A percentile compares a stretch with the other conserved stretches of the same genome.
Conservation (phyloP, 2,888 invertebrate species). For the Argynnis bischoffii region DNA sequence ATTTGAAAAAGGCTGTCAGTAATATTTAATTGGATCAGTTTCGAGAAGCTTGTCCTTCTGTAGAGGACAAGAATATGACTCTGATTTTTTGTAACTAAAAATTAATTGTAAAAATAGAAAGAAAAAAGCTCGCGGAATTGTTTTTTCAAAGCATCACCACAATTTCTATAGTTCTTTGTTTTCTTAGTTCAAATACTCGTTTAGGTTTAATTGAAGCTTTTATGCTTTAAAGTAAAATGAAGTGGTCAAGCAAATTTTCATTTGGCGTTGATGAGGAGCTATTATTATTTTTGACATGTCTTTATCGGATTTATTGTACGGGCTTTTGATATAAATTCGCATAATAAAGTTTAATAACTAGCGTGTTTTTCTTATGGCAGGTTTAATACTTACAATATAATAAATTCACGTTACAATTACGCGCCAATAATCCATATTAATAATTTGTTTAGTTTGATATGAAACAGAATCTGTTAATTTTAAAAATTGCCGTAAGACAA, state of each 20-base stretch:
- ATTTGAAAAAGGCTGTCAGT: slow-evolving; percentile 51
- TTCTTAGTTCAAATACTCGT: slow-evolving; percentile 28
- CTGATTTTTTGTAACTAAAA: slow-evolving; percentile 39
- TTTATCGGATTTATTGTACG: not conserved
- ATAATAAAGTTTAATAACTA: not conserved
- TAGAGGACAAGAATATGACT: slow-evolving; percentile 46
- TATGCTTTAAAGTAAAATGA: slow-evolving; percentile 23
- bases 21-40: slow-evolving; percentile 58
- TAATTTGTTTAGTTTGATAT: not conserved
- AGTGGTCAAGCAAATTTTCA: slow-evolving; percentile 24
- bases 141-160: slow-evolving; percentile 31
- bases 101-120: slow-evolving; percentile 32
- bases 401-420: not conserved
- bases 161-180: slow-evolving; percentile 32
- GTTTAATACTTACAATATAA: no score
- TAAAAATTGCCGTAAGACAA: not conserved
- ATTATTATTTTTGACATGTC: slow-evolving; percentile 4
- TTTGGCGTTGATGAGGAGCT: slow-evolving; percentile 11
- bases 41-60: slow-evolving; percentile 55
- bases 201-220: slow-evolving; percentile 29
- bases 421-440: not conserved
- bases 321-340: not conserved
- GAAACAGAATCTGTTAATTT: not conserved
- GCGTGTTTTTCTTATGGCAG: no score
- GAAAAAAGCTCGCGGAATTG: slow-evolving; percentile 25